Conservation (phyloP, 2,113 vertebrate species). For the Rhizomys pruinosus region DNA sequence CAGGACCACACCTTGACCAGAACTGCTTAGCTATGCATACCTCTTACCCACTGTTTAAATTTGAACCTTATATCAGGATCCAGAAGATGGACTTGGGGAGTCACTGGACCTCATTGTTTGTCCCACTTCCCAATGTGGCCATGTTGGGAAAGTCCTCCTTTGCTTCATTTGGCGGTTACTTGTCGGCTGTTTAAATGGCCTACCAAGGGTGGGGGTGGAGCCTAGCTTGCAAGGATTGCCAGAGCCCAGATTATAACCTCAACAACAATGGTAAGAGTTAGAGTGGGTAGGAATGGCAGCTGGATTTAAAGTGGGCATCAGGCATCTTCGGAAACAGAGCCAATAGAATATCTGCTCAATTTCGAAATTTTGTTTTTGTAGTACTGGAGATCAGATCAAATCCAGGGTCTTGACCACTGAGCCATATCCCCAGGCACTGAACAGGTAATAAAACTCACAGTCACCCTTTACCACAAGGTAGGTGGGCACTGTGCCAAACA, state of each 20-base stretch:
- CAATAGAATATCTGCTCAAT: accelerated
- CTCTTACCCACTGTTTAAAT: too few relatives aligned
- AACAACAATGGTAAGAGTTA: background rate
- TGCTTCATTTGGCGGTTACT: too few relatives aligned
- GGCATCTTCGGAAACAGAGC: background rate
- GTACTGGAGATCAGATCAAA: background rate
- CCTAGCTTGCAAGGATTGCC: background rate
- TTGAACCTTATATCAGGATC: background rate
- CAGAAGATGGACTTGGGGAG: background rate
- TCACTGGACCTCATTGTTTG: background rate
- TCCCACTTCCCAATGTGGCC: background rate
- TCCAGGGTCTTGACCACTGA: background rate
- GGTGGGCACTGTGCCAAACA: background rate
- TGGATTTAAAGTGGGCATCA: background rate
- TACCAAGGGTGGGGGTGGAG: too few relatives aligned
- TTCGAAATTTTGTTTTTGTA: background rate
- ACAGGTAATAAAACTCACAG: background rate
- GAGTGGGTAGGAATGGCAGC: background rate
- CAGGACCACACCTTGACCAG: background rate
- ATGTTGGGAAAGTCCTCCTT: too few relatives aligned
- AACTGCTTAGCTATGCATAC: background rate
- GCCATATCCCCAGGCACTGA: background rate
- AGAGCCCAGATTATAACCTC: background rate
- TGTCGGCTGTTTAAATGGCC: background rate
- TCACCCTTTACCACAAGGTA: background rate